These are phyloP conservation scores for Andrena bucephala DNA, from an alignment of 2,888 invertebrate genomes.

Conservation along the genomic window DNA sequence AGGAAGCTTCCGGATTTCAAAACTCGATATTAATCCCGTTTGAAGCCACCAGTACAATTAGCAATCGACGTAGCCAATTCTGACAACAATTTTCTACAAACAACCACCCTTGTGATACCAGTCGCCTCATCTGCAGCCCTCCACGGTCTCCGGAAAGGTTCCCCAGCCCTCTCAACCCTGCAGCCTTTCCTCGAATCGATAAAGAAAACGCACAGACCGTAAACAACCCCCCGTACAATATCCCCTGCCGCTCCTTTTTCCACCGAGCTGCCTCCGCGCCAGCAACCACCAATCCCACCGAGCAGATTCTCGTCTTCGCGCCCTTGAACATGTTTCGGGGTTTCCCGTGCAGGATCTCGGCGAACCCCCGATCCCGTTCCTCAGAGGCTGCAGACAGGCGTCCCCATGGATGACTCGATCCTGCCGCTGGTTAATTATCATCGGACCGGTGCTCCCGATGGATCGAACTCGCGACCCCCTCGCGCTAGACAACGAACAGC, in stretches of 20 bases:
- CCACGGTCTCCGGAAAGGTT: not conserved
- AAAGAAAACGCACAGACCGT: conserved; percentile 46
- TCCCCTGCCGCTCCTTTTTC: conserved; percentile 7
- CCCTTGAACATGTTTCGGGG: conserved; percentile 9
- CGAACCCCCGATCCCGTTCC: not conserved
- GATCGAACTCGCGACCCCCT: conserved; percentile 55
- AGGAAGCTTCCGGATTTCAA: not conserved
- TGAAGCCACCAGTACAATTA: too few species aligned
- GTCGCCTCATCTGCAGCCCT: not conserved
- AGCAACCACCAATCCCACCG: conserved; percentile 35
- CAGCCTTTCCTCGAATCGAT: conserved; percentile 32
- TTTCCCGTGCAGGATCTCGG: not conserved
- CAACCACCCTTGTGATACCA: not conserved
- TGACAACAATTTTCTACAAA: too few species aligned
- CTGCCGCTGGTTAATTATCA: conserved; percentile 33
- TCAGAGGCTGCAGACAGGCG: not conserved
- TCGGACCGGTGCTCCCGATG: conserved; percentile 24
- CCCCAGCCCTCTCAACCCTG: not conserved
- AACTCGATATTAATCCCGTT: too few species aligned
- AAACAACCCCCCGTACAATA: conserved; percentile 36
- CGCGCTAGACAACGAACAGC: conserved; percentile 60
- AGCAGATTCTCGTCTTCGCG: conserved; percentile 27
- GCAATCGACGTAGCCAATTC: too few species aligned
- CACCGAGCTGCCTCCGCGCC: not conserved
- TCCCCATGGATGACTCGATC: not conserved